phyloP scores from a whole-genome alignment of 2,797 vertebrate species.

The Bucorvus abyssinicus region DNA sequence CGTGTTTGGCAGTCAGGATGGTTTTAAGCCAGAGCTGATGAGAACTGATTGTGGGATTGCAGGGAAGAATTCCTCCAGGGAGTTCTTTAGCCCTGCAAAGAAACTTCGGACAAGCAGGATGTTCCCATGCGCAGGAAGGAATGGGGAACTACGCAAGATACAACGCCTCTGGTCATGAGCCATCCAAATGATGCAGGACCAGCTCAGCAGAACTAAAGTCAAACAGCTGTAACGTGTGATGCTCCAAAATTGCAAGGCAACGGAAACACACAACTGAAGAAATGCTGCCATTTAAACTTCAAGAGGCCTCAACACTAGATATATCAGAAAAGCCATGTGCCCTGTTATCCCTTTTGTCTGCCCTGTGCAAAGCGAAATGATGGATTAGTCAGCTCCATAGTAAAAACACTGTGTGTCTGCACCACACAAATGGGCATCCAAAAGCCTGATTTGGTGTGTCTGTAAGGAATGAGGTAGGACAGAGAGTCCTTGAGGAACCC shows the following conservation, averaged over 20 bases:
- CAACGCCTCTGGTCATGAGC: conserved; percentile 76
- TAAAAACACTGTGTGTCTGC: neutral
- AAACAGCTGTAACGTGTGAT: conserved; percentile 81
- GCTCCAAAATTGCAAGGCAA: conserved; percentile 76
- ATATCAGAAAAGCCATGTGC: neutral
- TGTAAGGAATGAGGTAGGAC: neutral
- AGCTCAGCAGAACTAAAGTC: conserved; percentile 79
- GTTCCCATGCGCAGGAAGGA: conserved; percentile 81
- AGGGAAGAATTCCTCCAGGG: conserved; percentile 78
- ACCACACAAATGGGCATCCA: neutral
- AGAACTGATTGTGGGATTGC: conserved; percentile 72
- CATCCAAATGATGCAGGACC: conserved; percentile 83
- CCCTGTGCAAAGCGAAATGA: neutral
- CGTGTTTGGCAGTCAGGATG: conserved; percentile 72
- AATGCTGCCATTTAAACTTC: neutral
- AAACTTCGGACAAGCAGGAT: conserved; percentile 80
- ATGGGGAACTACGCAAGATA: conserved; percentile 84
- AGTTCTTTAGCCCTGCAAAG: conserved; percentile 76
- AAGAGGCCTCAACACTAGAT: neutral
- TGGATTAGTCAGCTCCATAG: neutral
- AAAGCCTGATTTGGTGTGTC: neutral
- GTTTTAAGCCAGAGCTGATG: conserved; percentile 80
- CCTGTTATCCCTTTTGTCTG: neutral
- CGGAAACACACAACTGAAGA: neutral
- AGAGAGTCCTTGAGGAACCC: neutral